Conservation (phyloP, 2,888 invertebrate genomes). For the Agonopterix alstromeriana region DNA sequence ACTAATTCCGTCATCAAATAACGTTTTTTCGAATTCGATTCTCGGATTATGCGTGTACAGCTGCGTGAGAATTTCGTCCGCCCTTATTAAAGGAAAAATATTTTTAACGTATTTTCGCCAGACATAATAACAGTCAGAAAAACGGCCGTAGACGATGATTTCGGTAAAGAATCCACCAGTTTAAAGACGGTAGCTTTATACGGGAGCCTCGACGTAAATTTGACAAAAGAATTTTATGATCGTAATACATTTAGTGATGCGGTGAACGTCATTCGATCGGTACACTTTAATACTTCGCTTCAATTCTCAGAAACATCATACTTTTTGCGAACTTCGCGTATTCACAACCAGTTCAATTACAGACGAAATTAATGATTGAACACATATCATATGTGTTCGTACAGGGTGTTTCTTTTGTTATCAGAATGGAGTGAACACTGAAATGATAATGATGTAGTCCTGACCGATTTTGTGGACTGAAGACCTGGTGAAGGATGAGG, state of each 20-base stretch:
- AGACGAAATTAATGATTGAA: constrained; percentile 71
- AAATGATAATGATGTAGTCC: too few relatives aligned
- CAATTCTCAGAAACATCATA: constrained; percentile 57
- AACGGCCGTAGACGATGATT: constrained; percentile 54
- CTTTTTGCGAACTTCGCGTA: constrained; percentile 47
- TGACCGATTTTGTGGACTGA: too few relatives aligned
- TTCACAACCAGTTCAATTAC: constrained; percentile 69
- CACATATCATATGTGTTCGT: constrained; percentile 47
- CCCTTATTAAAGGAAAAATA: constrained; percentile 4
- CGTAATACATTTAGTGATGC: constrained; percentile 63
- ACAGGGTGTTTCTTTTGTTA: constrained; percentile 15
- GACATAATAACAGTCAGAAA: constrained; percentile 61
- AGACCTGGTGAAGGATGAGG: too few relatives aligned
- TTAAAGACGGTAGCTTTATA: constrained; percentile 42
- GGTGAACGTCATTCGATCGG: constrained; percentile 47
- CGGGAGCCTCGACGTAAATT: constrained; percentile 65
- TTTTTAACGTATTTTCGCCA: constrained; percentile 16
- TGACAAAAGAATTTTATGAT: constrained; percentile 74
- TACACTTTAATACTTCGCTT: constrained; percentile 44
- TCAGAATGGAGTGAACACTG: too few relatives aligned
- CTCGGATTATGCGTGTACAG: background rate
- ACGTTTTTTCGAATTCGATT: constrained; percentile 4
- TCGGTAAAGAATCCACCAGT: constrained; percentile 58
- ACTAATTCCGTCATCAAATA: background rate
- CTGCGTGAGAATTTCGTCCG: constrained; percentile 2